A percentile compares a stretch with the other conserved stretches of the same genome.
Evolutionary conservation across 2,888 invertebrate species (phyloP).

Genomic region (Nephrotoma appendiculata): DNA sequence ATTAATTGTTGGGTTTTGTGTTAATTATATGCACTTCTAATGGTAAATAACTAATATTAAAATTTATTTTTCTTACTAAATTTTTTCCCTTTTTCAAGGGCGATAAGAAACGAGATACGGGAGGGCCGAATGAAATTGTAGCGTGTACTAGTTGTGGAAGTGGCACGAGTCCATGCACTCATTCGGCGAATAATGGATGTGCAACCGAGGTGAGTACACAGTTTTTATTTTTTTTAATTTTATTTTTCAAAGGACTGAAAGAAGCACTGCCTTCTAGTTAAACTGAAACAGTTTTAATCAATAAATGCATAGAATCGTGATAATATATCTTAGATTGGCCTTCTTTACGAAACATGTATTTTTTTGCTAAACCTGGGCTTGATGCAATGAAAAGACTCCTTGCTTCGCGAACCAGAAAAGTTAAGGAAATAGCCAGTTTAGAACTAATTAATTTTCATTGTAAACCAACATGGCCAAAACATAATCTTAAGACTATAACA

Average conservation of each 20-base stretch:
- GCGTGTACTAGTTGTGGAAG: slow-evolving; percentile 65
- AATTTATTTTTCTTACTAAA: slow-evolving; percentile 17
- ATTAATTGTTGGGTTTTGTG: not conserved
- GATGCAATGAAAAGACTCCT: no score
- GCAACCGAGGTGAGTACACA: slow-evolving; percentile 57
- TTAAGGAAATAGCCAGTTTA: no score
- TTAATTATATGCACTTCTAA: not conserved
- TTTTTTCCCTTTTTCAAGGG: slow-evolving; percentile 39
- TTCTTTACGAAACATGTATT: no score
- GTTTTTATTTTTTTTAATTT: no score
- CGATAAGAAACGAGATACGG: slow-evolving; percentile 70
- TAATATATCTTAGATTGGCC: no score
- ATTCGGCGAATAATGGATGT: slow-evolving; percentile 76
- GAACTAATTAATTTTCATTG: not conserved
- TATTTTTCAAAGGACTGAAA: no score
- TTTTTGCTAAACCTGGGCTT: no score
- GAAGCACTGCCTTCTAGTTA: no score
- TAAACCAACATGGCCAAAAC: not conserved
- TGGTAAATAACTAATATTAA: not conserved
- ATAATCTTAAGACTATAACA: no score
- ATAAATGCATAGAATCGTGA: no score
- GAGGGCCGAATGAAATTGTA: slow-evolving; percentile 67
- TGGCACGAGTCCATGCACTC: slow-evolving; percentile 68
- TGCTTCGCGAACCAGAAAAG: no score
- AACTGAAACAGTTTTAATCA: no score